Conservation (phyloP, 1,140 invertebrate genomes). For the Bombus difficillimus region DNA sequence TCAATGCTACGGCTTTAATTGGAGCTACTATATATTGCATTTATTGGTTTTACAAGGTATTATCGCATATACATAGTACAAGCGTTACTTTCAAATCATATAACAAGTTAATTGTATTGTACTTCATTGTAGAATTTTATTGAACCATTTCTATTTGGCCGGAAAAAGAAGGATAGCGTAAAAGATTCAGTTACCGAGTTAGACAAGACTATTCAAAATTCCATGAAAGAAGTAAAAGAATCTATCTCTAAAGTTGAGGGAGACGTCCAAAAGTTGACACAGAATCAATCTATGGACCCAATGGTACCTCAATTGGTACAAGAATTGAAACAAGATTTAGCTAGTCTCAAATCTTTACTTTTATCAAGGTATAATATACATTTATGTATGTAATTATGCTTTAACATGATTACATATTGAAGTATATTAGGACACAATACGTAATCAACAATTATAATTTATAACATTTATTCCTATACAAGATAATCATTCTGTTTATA, state of each 20-base stretch:
- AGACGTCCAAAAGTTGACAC: conserved; percentile 84
- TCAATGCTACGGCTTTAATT: conserved; percentile 87
- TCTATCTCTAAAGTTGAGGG: conserved; percentile 84
- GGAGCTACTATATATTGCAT: conserved; percentile 88
- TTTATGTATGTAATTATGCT: conserved; percentile 51
- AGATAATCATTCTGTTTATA: conserved; percentile 47
- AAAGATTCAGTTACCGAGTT: conserved; percentile 86
- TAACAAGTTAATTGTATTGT: background rate
- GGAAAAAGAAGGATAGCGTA: conserved; percentile 85
- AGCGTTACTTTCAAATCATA: background rate
- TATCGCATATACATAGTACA: background rate
- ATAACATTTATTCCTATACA: conserved; percentile 62
- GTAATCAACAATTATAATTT: conserved; percentile 25
- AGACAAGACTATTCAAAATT: conserved; percentile 85
- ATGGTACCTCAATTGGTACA: conserved; percentile 85
- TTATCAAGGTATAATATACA: conserved; percentile 86
- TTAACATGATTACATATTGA: background rate
- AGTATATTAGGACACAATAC: background rate
- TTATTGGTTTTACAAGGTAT: conserved; percentile 89
- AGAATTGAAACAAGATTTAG: conserved; percentile 88
- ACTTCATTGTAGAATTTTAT: conserved; percentile 85
- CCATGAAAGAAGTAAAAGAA: conserved; percentile 85
- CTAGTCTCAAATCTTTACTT: conserved; percentile 89
- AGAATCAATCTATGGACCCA: conserved; percentile 81
- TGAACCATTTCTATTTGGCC: conserved; percentile 85